Base-by-base conservation (phyloP, 2,888 invertebrate species). In the Electrophaes corylata region DNA sequence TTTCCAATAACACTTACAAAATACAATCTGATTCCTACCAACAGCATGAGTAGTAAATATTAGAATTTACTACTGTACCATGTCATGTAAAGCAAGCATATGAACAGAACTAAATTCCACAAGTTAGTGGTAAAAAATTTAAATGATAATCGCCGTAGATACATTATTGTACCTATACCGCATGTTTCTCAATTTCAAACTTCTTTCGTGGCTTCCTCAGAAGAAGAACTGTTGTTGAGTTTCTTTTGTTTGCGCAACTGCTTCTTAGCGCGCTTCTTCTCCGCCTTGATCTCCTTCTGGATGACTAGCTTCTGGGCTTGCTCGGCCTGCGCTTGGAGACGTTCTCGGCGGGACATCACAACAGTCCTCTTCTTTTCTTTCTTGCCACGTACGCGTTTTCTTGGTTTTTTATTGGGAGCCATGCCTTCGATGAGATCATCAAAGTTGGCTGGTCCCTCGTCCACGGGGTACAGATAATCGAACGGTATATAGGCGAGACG, bases 401-500 rank as follows among this genome's bases (percentile, higher is more conserved):
- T 43, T 0, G 51, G 29, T 6, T 50, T 43, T 29, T 56, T 62
- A 11, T 47, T 60, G n/a, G 53, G 39, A 11, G 50, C 52, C n/a
- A 41, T 19, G 11, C 39, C 16, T 47, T 60, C 31, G 46, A 51
- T 18, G 23, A 20, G 14, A 23, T 47, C 19, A 12, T 60, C 54
- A 33, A 37, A 26, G 40, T 12, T 31, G 3, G 41, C 8, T 11
- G 40, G 12, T 16, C 11, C 39, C 4, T 43, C 44, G 18, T 39
- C 48, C 19, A 54, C 48, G 1, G 62, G 55, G 39, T 55, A 23
- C 1, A 56, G 39, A 44, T 55, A 44, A 14, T 67, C 65, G 37
- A 60, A 67, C 43, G 65, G 67, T 56, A 61, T 60, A 49, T 64
- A 65, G 14, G 57, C 52, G 39, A 66, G 61, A 60, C 68, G 70